A percentile compares a stretch with the other conserved stretches of the same genome.
phyloP scores from a whole-genome alignment of 1,140 invertebrate species.

The Dendrolimus punctatus region DNA sequence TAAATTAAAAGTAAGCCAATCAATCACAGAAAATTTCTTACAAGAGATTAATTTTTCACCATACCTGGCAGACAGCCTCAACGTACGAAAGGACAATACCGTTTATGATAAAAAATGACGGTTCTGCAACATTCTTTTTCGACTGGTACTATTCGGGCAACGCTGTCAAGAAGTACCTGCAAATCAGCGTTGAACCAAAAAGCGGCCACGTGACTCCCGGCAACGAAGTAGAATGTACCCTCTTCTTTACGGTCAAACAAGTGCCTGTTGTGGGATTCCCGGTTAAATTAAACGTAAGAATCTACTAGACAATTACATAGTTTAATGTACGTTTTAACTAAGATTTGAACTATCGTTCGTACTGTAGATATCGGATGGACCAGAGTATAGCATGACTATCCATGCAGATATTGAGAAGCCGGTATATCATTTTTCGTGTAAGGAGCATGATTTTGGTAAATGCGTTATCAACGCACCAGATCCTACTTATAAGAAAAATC shows the following conservation, averaged over 20 bases:
- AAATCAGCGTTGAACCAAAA: conserved; percentile 40
- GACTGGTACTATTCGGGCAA: conserved; percentile 46
- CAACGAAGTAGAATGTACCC: conserved; percentile 34
- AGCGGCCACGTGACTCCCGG: conserved; percentile 42
- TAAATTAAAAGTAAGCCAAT: no score
- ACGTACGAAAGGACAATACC: conserved; percentile 53
- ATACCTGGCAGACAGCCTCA: conserved; percentile 44
- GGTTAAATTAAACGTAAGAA: conserved; percentile 41
- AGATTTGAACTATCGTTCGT: no score
- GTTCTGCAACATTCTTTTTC: conserved; percentile 56
- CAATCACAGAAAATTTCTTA: no score
- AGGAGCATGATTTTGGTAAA: conserved; percentile 48
- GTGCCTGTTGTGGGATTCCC: conserved; percentile 54
- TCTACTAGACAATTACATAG: no score
- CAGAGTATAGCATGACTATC: conserved; percentile 45
- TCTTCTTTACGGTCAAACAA: conserved; percentile 49
- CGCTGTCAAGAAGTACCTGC: conserved; percentile 47
- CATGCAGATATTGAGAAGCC: conserved; percentile 56
- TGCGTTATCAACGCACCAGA: conserved; percentile 59
- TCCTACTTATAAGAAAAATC: conserved; percentile 49
- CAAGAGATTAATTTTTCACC: neutral
- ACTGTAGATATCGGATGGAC: conserved; percentile 52
- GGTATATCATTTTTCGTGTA: conserved; percentile 47
- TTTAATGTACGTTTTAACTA: no score
- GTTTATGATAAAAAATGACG: conserved; percentile 57